Base-by-base conservation (phyloP, 2,113 vertebrate genomes). In the Anguilla japonica region DNA sequence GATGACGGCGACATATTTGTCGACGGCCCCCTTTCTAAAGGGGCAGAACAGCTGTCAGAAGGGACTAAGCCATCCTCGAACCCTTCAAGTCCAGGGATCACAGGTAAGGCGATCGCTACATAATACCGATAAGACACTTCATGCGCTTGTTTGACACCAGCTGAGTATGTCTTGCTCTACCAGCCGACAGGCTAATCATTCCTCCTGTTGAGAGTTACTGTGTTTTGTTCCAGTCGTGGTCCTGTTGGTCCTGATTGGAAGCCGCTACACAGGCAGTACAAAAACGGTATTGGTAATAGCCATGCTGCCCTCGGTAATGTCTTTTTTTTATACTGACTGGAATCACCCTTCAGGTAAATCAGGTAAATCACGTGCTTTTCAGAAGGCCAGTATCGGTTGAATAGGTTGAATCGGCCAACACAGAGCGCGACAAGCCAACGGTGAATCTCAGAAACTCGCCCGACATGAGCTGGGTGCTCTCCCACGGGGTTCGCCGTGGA, bases 1-100 rank as follows among this genome's bases (percentile, higher is more conserved):
- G 98, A 99, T 94, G 98, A 99, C 89, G 95, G 96, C 88, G 98
- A 99, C 95, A 99, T 99, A 94, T 97, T 99, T 93, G 98, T 99
- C 88, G 98, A 99, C 91, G 97, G 97, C 93, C 97, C 98, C 89
- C 95, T 99, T 93, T 96, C 96, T 94, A 99, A 99, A 96, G 97
- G 96, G 89, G 92, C 94, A 79, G 98, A 99, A 87, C 96, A 97
- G 91, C 95, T 98, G 90, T 95, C 95, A 78, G 98, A 99, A 94
- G 98, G 98, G 91, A 94, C 95, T 43, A 99, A 97, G 91, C 96
- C 97, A 88, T 96, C 97, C 88, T 99, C 98, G 85, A 99, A 99
- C 89, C 98, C 98, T 88, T 98, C 98, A 56, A 99, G 98, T 92
- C 98, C 98, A 88, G 97, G 97, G 83, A 97, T 99, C 91, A 96